These are phyloP conservation scores for Phylloscopus whistleri DNA, from an alignment of 2,113 vertebrate genomes.

Conservation along the genomic window DNA sequence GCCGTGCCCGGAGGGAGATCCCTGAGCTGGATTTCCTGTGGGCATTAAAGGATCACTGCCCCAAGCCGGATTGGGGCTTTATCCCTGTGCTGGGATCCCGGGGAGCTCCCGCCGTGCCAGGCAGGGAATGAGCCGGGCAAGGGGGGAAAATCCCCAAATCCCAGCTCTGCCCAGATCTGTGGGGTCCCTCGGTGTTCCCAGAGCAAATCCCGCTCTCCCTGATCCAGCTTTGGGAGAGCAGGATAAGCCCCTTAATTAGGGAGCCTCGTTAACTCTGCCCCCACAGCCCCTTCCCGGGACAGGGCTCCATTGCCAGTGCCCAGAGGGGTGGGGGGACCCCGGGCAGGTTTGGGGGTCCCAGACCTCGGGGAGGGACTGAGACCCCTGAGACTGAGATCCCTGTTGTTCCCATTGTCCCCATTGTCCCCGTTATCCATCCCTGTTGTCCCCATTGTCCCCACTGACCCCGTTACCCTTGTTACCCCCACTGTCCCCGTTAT, in stretches of 20 bases:
- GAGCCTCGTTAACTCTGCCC: not conserved
- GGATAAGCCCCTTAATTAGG: not conserved
- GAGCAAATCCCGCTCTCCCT: not conserved
- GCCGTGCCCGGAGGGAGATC: not conserved
- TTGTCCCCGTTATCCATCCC: no score
- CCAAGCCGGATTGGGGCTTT: not conserved
- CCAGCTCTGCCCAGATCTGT: fast-evolving
- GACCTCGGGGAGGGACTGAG: not conserved
- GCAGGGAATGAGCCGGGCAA: not conserved
- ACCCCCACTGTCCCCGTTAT: no score
- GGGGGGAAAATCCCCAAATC: not conserved
- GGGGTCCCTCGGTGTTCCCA: not conserved
- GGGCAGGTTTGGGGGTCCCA: not conserved
- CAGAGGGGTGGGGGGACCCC: fast-evolving
- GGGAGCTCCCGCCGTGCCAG: not conserved
- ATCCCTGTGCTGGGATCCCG: not conserved
- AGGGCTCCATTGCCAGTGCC: not conserved
- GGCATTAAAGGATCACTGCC: not conserved
- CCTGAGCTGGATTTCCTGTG: not conserved
- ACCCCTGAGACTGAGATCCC: not conserved
- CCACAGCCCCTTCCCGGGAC: not conserved
- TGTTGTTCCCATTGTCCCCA: no score
- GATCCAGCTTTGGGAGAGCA: not conserved
- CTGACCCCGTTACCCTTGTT: no score
- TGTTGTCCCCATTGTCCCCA: no score